Evolutionary conservation across 2,113 vertebrate genomes (phyloP).

Genomic region (Phrynosoma blainvillii): DNA sequence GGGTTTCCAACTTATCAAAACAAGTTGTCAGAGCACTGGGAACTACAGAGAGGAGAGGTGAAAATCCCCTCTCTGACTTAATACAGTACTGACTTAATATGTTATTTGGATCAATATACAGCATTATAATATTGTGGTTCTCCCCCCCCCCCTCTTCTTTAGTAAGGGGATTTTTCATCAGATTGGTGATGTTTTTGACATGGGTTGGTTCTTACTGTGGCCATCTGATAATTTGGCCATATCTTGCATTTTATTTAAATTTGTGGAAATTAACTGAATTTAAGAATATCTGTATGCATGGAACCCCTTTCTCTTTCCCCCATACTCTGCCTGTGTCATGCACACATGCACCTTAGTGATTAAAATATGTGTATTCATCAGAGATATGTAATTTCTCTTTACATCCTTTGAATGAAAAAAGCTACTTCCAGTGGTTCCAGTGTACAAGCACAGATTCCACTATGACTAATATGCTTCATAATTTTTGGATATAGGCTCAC

Average conservation of each 20-base stretch:
- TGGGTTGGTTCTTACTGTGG: neutral
- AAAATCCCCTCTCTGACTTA: neutral
- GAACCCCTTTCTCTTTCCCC: neutral
- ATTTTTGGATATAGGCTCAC: conserved; percentile 5
- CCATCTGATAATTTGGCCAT: neutral
- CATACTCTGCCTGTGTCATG: no score
- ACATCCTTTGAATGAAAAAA: neutral
- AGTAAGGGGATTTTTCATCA: neutral
- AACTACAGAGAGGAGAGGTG: neutral
- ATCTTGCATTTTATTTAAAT: neutral
- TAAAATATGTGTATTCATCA: no score
- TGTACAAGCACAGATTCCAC: neutral
- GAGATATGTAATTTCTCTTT: neutral
- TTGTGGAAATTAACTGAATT: neutral
- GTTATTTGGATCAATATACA: neutral
- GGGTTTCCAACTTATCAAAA: neutral
- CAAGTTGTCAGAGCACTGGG: neutral
- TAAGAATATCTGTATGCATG: no score
- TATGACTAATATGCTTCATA: neutral
- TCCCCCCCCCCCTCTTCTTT: neutral
- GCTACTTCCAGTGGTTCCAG: neutral
- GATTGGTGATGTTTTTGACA: neutral
- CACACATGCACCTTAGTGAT: neutral
- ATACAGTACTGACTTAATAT: neutral
- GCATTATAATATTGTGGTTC: neutral